Evolutionary conservation across 2,888 invertebrate species (phyloP).

Genomic region (Melanotus villosus): DNA sequence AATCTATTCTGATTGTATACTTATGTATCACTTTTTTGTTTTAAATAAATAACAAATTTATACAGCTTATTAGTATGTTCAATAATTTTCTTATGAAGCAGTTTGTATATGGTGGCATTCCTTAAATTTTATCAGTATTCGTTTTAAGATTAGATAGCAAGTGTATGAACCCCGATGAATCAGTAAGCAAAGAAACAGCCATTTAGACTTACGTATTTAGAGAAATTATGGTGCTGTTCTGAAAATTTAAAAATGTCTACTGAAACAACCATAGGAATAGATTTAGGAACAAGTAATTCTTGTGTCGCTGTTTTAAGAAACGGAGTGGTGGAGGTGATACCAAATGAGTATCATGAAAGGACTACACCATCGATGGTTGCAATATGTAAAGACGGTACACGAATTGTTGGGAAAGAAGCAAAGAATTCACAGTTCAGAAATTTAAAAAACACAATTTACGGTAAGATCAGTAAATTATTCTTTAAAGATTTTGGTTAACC

Average conservation of each 20-base stretch:
- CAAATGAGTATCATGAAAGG: slow-evolving; percentile 35
- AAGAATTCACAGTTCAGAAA: slow-evolving; percentile 28
- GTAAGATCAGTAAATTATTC: slow-evolving; percentile 25
- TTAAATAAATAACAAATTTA: no score
- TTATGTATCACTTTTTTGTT: no score
- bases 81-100: no score
- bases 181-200: no score
- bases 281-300: slow-evolving; percentile 48
- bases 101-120: no score
- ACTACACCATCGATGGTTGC: slow-evolving; percentile 44
- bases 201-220: no score
- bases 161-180: no score
- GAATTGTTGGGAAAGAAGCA: slow-evolving; percentile 43
- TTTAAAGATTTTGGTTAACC: background rate
- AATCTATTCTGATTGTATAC: no score
- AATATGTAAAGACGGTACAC: slow-evolving; percentile 28
- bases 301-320: slow-evolving; percentile 43
- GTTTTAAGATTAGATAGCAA: no score
- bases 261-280: slow-evolving; percentile 41
- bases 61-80: no score
- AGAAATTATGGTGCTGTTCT: no score
- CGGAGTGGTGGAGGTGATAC: slow-evolving; percentile 36
- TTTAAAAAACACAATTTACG: slow-evolving; percentile 44
- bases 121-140: no score
- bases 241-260: slow-evolving; percentile 5